Evolutionary conservation across 2,888 invertebrate species (phyloP), one percentile per base, ranked within the genome.

Genomic region (Gandaritis pyraliata): DNA sequence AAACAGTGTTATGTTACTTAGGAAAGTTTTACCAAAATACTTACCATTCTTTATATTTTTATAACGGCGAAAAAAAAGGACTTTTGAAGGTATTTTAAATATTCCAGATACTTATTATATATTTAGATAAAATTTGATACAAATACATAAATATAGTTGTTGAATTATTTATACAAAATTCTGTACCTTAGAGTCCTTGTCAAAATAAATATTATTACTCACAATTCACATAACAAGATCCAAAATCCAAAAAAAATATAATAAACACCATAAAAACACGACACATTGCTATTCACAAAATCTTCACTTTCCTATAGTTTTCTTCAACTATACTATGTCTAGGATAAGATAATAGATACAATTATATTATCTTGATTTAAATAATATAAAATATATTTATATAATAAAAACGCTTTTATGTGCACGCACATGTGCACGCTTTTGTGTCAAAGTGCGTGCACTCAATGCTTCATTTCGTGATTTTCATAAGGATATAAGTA

Each of bases 401-500:
- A n/a, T n/a, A n/a, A n/a, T n/a, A 63, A 50, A 59, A 8, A 10
- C 23, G 23, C 23, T 8, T 33, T 70, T n/a, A 57, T 66, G 48
- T 70, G 65, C 76, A 66, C 71, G 75, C 78, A n/a, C n/a, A 57
- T 66, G 48, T 70, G 65, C 76, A 66, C 71, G 75, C 78, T 75
- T 77, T 72, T 72, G 70, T 78, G 75, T 76, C 80, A 76, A 80
- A 79, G 80, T 78, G 81, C 80, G 80, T 80, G 76, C 78, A 77
- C 76, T 72, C 62, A 88, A 86, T 88, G 71, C 81, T 81, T 71
- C 64, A 72, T 75, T 72, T 75, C 71, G 73, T 77, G 80, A 82
- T 83, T 82, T 85, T 83, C 82, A 84, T 86, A 85, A 87, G 83
- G 85, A 89, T 87, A 88, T 90, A 90, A 83, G 82, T 80, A 80